A percentile compares a stretch with the other conserved stretches of the same genome.
Evolutionary conservation across 2,888 invertebrate species (phyloP).

Genomic region (Lordiphosa andalusiaca): DNA sequence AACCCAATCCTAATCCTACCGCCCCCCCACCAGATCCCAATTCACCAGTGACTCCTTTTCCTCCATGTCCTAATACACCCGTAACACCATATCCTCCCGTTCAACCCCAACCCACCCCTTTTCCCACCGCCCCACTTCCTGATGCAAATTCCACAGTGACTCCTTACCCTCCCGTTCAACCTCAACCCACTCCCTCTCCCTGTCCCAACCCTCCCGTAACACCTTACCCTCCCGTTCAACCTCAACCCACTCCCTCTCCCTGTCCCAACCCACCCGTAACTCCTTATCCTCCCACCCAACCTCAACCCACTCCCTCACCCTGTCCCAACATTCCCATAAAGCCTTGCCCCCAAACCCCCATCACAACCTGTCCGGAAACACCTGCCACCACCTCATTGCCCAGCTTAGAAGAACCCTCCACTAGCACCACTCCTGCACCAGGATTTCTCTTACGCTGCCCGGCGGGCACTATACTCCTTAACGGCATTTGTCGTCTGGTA

Average conservation of each 20-base stretch:
- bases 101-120: constrained; percentile 2
- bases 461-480: constrained; percentile 48
- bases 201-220: neutral
- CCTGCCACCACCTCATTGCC: constrained; percentile 10
- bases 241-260: neutral
- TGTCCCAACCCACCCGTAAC: neutral
- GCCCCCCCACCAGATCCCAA: neutral
- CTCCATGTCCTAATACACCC: constrained; percentile 11
- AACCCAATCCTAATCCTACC: constrained; percentile 1
- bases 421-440: constrained; percentile 23
- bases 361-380: neutral
- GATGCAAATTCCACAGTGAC: neutral
- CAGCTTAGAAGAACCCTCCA: neutral
- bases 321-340: neutral
- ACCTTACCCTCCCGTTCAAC: neutral
- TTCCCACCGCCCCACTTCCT: neutral
- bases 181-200: constrained; percentile 3
- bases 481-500: constrained; percentile 56
- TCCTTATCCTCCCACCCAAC: neutral
- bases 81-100: constrained; percentile 21
- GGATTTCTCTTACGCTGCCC: constrained; percentile 46
- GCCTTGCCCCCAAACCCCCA: neutral
- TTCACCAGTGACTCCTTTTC: neutral
- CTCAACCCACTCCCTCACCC: neutral
- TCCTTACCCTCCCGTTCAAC: constrained; percentile 5